Base-by-base conservation (phyloP, 1,140 invertebrate genomes). In the Batillaria attramentaria region DNA sequence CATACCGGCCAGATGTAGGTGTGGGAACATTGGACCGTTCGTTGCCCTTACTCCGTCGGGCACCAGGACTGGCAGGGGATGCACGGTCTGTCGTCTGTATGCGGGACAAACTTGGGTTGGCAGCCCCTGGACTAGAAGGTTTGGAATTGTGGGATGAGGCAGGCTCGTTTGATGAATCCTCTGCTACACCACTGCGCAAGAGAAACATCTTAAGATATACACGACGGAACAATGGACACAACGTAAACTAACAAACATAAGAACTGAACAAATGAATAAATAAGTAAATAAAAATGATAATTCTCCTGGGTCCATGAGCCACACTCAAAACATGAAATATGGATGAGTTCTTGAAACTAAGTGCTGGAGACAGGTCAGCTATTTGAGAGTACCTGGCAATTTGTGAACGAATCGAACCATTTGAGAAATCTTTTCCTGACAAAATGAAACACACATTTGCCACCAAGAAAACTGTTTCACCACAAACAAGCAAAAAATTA, bases 131-230 rank as follows among this genome's bases (percentile, higher is more conserved):
- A n/a, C 43, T 77, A 42, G 66, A 62, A n/a, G 73, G 39, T 50
- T 66, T 65, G 50, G 68, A 65, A 37, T 50, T 77, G 50, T 72
- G 68, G 57, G 73, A n/a, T 16, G 0, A 46, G 43, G 10, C 57
- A 37, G n/a, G 54, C 18, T 54, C 69, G 43, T 43, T 43, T 72
- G 57, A n/a, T 66, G 72, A 37, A 31, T 79, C 72, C 37, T 79
- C 70, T 33, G 60, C 78, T 66, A 79, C 42, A 33, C 78, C 78
- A 66, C 78, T 79, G 72, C 37, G 16, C 4, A 69, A 54, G 46
- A 28, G 57, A n/a, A 62, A 0, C n/a, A 24, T 50, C 24, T 50
- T 50, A 24, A 13, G 10, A 50, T 50, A 13, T 50, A 10, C 24
- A 13, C 46, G 24, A 50, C 24, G 46, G n/a, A n/a, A n/a, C n/a